Conservation (phyloP, 2,113 vertebrate genomes). For the Erythrolamprus reginae region DNA sequence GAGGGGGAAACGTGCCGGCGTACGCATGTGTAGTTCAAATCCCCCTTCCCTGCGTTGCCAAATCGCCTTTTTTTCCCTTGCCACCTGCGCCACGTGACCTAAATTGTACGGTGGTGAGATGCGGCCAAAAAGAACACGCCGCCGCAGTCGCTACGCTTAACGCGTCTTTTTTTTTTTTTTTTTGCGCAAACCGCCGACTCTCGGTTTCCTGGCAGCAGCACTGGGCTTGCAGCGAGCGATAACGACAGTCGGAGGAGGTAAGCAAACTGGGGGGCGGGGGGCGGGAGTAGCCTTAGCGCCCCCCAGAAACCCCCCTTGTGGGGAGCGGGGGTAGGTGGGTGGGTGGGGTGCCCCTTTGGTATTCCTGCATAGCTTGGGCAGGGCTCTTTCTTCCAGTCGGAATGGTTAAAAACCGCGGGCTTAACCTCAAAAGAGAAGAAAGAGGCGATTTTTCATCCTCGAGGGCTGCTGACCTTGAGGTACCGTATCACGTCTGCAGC, state of each 20-base stretch:
- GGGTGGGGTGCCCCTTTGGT: too few relatives aligned
- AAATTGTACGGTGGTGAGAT: neutral
- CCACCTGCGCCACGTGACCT: too few relatives aligned
- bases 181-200: neutral
- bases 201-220: rapidly evolving
- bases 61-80: rapidly evolving
- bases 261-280: neutral
- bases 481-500: too few relatives aligned
- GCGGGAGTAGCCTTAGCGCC: neutral
- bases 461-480: neutral
- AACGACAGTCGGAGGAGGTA: neutral
- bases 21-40: neutral
- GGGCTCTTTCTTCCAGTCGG: neutral
- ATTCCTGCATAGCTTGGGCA: neutral
- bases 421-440: neutral
- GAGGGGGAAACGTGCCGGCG: neutral
- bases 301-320: neutral
- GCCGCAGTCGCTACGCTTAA: rapidly evolving
- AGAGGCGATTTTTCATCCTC: neutral
- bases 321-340: too few relatives aligned
- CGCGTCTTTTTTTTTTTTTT: neutral
- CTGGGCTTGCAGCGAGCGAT: neutral
- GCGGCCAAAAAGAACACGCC: rapidly evolving
- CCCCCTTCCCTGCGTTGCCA: neutral
- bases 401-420: too few relatives aligned